Evolutionary conservation across 2,888 invertebrate genomes (phyloP), one percentile per base, ranked within the genome.

Genomic region (Branchinecta sandiegonensis): DNA sequence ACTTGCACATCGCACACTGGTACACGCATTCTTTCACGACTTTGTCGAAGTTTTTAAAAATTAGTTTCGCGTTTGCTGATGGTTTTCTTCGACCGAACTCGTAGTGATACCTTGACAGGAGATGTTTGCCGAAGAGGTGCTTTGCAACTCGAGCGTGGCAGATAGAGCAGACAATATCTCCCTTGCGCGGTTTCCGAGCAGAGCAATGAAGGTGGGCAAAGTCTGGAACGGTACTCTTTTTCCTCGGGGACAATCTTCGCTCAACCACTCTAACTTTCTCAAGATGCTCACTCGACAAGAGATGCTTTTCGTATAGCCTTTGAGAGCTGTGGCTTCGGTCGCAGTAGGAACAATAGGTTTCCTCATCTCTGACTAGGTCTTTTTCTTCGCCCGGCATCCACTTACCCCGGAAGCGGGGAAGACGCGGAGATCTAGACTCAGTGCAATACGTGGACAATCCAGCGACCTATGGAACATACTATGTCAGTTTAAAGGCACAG

Each of bases 101-200:
- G 74, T 87, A 88, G 77, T 93, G 92, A 76, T 87, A 90, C 76
- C 88, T 88, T 1, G 90, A 90, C 73, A 92, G 86, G 70, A 94
- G 81, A 79, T 90, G 90, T 76, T 90, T 90, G 56, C 90, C 90
- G 80, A 90, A 85, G 72, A 86, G 78, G 73, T 84, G 82, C 8
- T 82, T 81, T 70, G 83, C 82, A 64, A 90, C 86, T 71, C 84
- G 83, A 47, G 86, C 84, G 69, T 83, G 83, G 74, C 90, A 90
- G 65, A 87, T 86, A 67, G 84, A 83, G 76, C 90, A 90, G 72
- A 46, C 66, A 46, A 56, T 8, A 23, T 56, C 63, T 9, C 63
- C 63, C 10, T 56, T 56, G 23, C 63, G 63, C 11, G 63, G 63
- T 10, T 56, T 56, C 10, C 63, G n/a, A 10, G 63, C 63, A 56